Evolutionary conservation across 1,140 invertebrate species (phyloP), one percentile per base, ranked within the genome.

Genomic region (Lasaia peninsularis): DNA sequence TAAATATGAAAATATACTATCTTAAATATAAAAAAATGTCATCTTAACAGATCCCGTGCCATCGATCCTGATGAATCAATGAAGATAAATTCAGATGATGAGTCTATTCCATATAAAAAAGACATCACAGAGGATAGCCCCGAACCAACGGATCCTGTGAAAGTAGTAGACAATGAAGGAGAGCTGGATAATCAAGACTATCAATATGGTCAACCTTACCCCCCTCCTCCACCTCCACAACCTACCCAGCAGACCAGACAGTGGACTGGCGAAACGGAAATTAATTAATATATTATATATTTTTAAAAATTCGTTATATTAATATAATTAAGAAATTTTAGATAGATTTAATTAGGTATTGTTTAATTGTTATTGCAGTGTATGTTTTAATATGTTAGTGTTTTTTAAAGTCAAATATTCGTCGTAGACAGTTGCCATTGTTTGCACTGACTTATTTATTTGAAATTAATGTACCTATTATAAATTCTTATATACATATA

Each of bases 41-140:
- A 20, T 59, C 37, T 37, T 73, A 65, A n/a, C 71, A 86, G 81
- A 59, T 70, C 72, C 4, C 72, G 78, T 2, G 49, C 76, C 2
- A 74, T 86, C 33, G 83, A 88, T 52, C 81, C 80, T 0, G 86
- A 88, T 51, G 86, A 88, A 16, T 84, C 82, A 5, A 18, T 83
- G 24, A 80, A 78, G 57, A 70, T 88, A 2, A 84, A 84, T 48
- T 88, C 86, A 0, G 86, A 88, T 31, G 81, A 86, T 21, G 83
- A 88, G 0, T 86, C 81, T 48, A 85, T 88, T 32, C 86, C 86
- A 9, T 88, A 86, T 73, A 88, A 88, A 60, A 88, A 86, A 56
- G 85, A 84, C 52, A 55, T 69, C 1, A 67, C 71, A 0, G 82
- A 88, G 58, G 83, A 88, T 34, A 85, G 73, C 49, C 85, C 85